phyloP scores from a whole-genome alignment of 2,888 invertebrate species.

The Meloe dianella region DNA sequence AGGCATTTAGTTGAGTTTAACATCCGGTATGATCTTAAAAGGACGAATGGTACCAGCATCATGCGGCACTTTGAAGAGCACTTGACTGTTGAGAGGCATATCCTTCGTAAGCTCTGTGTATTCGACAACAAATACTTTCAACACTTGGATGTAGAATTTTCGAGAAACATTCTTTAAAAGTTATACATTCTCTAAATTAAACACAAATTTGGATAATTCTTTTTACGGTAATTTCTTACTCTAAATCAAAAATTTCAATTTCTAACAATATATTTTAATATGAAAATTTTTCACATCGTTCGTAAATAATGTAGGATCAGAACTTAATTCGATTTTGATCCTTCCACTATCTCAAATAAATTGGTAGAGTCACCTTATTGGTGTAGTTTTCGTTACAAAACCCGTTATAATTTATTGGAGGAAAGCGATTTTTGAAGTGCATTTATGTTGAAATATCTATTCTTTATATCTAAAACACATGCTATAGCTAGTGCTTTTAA shows the following conservation, averaged over 20 bases:
- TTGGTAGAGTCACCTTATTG: conserved; percentile 12
- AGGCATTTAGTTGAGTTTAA: conserved; percentile 20
- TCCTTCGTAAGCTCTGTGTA: conserved; percentile 49
- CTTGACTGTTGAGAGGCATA: conserved; percentile 48
- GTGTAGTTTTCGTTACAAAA: conserved; percentile 22
- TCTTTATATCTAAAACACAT: conserved; percentile 37
- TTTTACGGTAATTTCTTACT: not conserved
- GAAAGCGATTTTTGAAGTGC: conserved; percentile 33
- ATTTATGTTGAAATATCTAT: conserved; percentile 37
- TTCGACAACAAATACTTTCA: conserved; percentile 45
- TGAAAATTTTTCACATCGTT: conserved; percentile 24
- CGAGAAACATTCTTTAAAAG: conserved; percentile 18
- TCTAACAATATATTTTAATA: conserved; percentile 25
- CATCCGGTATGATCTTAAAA: conserved; percentile 30
- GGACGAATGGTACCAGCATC: conserved; percentile 41
- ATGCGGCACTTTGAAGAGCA: conserved; percentile 45
- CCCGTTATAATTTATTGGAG: conserved; percentile 27
- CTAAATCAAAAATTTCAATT: conserved; percentile 13
- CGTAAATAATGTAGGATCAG: conserved; percentile 26
- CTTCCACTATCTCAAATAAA: conserved; percentile 23
- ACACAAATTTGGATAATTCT: conserved; percentile 11
- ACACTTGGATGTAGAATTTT: conserved; percentile 35
- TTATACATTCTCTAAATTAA: conserved; percentile 10
- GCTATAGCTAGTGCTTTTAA: conserved; percentile 36
- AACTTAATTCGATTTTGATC: conserved; percentile 26